Evolutionary conservation across 2,797 vertebrate genomes (phyloP).

Genomic region (Tapirus indicus): DNA sequence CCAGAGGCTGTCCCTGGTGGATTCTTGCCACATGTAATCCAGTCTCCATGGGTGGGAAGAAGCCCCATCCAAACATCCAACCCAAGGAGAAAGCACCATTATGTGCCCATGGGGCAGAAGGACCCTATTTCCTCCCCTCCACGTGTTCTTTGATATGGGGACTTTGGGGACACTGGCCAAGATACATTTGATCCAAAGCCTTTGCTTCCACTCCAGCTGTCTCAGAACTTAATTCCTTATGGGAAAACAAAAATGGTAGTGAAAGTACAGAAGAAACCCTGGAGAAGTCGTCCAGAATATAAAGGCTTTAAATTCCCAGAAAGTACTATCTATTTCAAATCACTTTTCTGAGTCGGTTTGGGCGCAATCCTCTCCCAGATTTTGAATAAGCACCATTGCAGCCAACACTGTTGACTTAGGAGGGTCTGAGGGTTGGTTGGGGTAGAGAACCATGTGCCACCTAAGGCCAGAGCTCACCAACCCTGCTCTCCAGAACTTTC

Average conservation of each 20-base stretch:
- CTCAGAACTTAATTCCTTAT: not conserved
- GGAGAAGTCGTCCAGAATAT: not conserved
- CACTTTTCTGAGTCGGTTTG: accelerated
- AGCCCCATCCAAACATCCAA: not conserved
- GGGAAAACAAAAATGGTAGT: not conserved
- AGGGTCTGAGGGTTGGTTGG: not conserved
- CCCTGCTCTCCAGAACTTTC: not conserved
- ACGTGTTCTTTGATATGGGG: accelerated
- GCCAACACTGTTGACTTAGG: not conserved
- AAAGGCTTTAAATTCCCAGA: not conserved
- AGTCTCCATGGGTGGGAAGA: not conserved
- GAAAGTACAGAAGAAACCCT: not conserved
- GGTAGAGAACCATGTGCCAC: accelerated
- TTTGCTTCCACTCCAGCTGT: not conserved
- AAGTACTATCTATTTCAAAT: not conserved
- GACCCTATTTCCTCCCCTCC: not conserved
- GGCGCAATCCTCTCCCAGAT: not conserved
- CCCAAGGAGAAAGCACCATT: not conserved
- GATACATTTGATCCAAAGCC: not conserved
- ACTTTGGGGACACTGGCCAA: not conserved
- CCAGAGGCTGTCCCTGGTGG: not conserved
- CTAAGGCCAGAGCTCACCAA: not conserved
- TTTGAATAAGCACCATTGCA: not conserved
- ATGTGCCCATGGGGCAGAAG: not conserved
- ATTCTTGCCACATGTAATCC: not conserved